Base-by-base conservation (phyloP, 2,888 invertebrate genomes). In the Heliconius erato region DNA sequence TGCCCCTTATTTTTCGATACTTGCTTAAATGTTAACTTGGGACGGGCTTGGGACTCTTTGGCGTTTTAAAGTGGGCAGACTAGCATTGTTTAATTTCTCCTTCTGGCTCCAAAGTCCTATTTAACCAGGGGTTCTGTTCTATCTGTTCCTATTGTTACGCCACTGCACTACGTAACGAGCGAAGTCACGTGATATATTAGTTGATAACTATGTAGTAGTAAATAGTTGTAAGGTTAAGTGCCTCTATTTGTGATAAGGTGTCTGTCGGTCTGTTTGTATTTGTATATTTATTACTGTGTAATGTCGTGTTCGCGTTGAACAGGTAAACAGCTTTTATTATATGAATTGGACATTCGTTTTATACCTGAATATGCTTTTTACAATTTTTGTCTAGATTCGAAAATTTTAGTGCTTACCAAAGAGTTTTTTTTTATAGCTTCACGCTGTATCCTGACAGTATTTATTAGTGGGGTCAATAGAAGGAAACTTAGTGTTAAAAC, bases 211-310 rank as follows among this genome's bases (percentile, higher is more conserved):
- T 79, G 79, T 23, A 14, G 28, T 82, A 67, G 35, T 28, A 54
- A n/a, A 63, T 74, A 59, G n/a, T 23, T 59, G 59, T 84, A 86
- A 83, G 79, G 74, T 84, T 86, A 90, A 91, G 90, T 91, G 90
- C 90, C 90, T 91, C 89, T 86, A 86, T 80, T 87, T 90, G 91
- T 91, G 90, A 91, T 91, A 90, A 78, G 35, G 76, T 32, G 78
- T 72, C 68, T 77, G 49, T 63, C 63, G 35, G 59, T 35, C 26
- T 74, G 28, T 32, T 26, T 28, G 28, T 74, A 16, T 79, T 82
- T 85, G 82, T 81, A 32, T 86, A 83, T 84, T 86, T 85, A 85
- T 83, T 85, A 77, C 65, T 85, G 77, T 74, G 72, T 79, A 76
- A 83, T 74, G 26, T 23, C 49, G 2, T 35, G 49, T 2, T 6